Conservation (phyloP, 64 coral and sea anemone genomes). For the Anthopleura sola region DNA sequence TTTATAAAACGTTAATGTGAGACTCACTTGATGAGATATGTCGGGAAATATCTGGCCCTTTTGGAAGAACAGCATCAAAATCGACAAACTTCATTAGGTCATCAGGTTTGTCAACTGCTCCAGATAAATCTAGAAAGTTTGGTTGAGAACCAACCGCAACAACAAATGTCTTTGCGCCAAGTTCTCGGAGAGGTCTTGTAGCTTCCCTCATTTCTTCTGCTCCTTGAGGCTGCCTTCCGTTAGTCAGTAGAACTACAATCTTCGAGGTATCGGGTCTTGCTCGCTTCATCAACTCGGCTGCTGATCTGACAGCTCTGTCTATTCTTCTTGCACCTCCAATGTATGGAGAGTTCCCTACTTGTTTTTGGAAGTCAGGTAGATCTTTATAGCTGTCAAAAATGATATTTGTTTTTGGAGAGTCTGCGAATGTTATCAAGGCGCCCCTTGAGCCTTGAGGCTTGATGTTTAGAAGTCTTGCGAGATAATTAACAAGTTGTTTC, state of each 20-base stretch:
- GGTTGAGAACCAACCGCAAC: slow-evolving; percentile 48
- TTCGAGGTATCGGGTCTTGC: slow-evolving; percentile 24
- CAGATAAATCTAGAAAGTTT: slow-evolving; percentile 28
- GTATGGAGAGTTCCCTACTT: slow-evolving; percentile 23
- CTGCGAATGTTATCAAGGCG: slow-evolving; percentile 41
- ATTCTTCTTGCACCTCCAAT: slow-evolving; percentile 53
- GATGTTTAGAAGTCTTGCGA: slow-evolving; percentile 56
- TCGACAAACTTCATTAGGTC: slow-evolving; percentile 41
- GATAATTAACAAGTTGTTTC: slow-evolving; percentile 62
- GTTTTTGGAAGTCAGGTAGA: slow-evolving; percentile 35
- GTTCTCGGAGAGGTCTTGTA: slow-evolving; percentile 37
- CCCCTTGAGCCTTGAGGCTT: slow-evolving; percentile 43
- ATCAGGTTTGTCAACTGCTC: slow-evolving; percentile 30
- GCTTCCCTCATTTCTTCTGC: slow-evolving; percentile 29
- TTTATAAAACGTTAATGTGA: neutral
- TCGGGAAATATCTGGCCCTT: neutral
- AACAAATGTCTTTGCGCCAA: slow-evolving; percentile 56
- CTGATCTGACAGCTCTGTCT: slow-evolving; percentile 45
- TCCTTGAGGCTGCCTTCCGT: slow-evolving; percentile 2
- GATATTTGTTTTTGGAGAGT: slow-evolving; percentile 21
- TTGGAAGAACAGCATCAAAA: neutral
- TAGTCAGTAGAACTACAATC: slow-evolving; percentile 33
- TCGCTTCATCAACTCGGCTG: slow-evolving; percentile 29
- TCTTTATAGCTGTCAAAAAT: slow-evolving; percentile 33
- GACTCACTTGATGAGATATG: slow-evolving; percentile 12